Evolutionary conservation across 1,140 invertebrate species (phyloP).

Genomic region (Brachionus rubens): DNA sequence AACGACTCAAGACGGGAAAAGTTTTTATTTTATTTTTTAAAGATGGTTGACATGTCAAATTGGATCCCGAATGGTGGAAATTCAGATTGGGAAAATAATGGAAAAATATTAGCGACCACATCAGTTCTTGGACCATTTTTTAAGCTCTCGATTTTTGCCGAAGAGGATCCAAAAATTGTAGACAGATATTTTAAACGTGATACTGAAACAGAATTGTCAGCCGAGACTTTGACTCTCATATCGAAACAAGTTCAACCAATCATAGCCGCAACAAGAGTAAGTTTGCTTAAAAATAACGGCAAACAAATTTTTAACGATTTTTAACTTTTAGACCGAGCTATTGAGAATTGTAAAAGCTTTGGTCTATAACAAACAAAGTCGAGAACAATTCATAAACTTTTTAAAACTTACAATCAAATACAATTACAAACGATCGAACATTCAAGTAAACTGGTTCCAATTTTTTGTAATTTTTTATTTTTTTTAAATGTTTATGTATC

Average conservation of each 20-base stretch:
- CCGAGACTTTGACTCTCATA: conserved; percentile 14
- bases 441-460: background rate
- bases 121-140: conserved; percentile 33
- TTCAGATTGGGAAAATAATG: background rate
- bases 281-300: background rate
- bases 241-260: conserved; percentile 32
- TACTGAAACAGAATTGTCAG: background rate
- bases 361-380: conserved; percentile 36
- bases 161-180: conserved; percentile 34
- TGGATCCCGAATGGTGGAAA: background rate
- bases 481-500: conserved; percentile 17
- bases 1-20: background rate
- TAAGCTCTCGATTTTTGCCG: conserved; percentile 23
- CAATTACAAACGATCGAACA: conserved; percentile 24
- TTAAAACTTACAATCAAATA: conserved; percentile 13
- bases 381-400: conserved; percentile 26
- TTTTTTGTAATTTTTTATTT: too few relatives aligned
- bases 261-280: conserved; percentile 10
- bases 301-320: background rate
- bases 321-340: conserved; percentile 11
- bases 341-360: conserved; percentile 17
- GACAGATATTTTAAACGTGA: conserved; percentile 36
- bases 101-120: background rate
- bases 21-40: background rate
- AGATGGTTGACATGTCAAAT: conserved; percentile 17